Evolutionary conservation across 2,113 vertebrate genomes (phyloP).

Genomic region (Ptyas mucosa): DNA sequence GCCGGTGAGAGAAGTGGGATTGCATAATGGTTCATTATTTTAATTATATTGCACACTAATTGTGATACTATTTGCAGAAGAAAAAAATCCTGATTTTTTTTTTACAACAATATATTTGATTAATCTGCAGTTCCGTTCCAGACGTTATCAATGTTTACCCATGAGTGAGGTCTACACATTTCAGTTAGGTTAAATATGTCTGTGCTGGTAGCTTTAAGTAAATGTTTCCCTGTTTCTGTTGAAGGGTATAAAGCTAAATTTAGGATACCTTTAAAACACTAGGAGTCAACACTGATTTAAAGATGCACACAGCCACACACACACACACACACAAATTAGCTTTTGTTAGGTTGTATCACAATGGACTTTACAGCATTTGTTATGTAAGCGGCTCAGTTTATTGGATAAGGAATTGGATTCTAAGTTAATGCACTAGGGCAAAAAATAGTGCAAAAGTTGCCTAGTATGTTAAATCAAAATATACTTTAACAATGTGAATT

Average conservation of each 20-base stretch:
- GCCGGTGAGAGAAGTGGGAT: neutral
- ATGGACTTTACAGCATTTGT: neutral
- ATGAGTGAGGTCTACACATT: neutral
- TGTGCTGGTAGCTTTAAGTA: neutral
- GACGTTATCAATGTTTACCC: neutral
- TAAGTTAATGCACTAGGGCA: neutral
- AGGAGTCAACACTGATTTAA: neutral
- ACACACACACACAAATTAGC: neutral
- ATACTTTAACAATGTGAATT: neutral
- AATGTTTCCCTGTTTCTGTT: neutral
- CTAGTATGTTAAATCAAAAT: neutral
- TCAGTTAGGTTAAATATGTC: neutral
- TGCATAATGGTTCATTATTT: neutral
- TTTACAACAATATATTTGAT: neutral
- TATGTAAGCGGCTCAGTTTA: neutral
- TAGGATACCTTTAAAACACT: neutral
- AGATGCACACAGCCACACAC: neutral
- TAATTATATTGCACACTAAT: neutral
- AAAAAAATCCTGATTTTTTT: neutral
- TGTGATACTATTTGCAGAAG: neutral
- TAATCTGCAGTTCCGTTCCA: neutral
- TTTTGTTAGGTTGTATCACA: neutral
- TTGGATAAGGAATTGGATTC: neutral
- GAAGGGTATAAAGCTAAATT: neutral
- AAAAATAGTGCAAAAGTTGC: neutral